Conservation (phyloP, 2,888 invertebrate genomes). For the Lithophane semibrunnea region DNA sequence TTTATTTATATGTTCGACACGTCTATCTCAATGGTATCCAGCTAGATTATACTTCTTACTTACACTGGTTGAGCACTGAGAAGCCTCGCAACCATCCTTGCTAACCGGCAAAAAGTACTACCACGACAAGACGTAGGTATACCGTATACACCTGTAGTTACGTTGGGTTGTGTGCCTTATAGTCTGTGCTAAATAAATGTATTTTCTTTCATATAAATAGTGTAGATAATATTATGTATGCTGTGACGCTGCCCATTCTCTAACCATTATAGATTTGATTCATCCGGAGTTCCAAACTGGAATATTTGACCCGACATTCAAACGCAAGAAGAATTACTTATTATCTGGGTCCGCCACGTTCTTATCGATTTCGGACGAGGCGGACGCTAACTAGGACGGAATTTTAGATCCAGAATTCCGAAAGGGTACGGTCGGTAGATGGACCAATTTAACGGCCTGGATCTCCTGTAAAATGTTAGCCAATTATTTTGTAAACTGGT, state of each 20-base stretch:
- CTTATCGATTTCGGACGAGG: not conserved
- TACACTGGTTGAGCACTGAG: too few species aligned
- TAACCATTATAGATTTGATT: not conserved
- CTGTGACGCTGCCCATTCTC: not conserved
- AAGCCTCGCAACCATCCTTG: not conserved
- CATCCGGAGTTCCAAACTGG: not conserved
- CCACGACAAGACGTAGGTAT: not conserved
- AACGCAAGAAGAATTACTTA: not conserved
- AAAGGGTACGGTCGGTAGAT: not conserved
- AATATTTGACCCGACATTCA: slow-evolving; percentile 8
- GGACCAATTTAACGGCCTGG: not conserved
- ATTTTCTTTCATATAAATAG: not conserved
- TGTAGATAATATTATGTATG: not conserved
- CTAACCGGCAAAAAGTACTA: not conserved
- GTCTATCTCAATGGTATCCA: too few species aligned
- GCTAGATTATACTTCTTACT: too few species aligned
- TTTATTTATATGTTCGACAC: too few species aligned
- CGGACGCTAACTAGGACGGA: slow-evolving; percentile 1
- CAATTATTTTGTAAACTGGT: not conserved
- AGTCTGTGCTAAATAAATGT: too few species aligned
- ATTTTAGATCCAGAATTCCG: not conserved
- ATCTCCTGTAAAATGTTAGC: not conserved
- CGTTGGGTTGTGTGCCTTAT: too few species aligned
- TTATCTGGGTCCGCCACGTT: not conserved
- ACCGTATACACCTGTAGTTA: too few species aligned